Percentiles rank a stretch among this genome's conserved stretches.
phyloP scores from a whole-genome alignment of 2,797 vertebrate genomes.

The Thunnus albacares region DNA sequence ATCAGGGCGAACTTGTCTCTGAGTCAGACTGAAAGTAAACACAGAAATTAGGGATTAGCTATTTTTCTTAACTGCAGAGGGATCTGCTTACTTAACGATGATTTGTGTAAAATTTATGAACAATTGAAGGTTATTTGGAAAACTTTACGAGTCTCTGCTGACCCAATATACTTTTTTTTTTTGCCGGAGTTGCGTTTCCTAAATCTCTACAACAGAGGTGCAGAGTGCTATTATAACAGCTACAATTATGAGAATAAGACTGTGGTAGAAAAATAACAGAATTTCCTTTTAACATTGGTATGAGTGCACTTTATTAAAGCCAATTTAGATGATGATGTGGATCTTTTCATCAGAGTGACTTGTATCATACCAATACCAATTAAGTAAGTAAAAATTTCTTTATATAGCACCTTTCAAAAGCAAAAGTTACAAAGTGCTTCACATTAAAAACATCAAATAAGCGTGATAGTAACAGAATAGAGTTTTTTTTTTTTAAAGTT shows the following conservation, averaged over 20 bases:
- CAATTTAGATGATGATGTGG: constrained; percentile 3
- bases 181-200: background rate
- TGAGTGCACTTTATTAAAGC: constrained; percentile 26
- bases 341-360: no score
- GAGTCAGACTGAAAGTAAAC: background rate
- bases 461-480: no score
- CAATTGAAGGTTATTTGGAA: background rate
- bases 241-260: background rate
- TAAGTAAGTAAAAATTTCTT: no score
- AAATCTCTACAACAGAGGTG: background rate
- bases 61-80: background rate
- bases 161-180: background rate
- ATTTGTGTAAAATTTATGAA: background rate
- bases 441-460: no score
- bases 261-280: background rate
- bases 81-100: background rate
- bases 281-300: background rate
- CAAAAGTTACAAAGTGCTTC: no score
- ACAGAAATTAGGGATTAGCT: background rate
- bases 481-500: no score
- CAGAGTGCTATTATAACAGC: background rate
- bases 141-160: background rate
- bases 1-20: background rate
- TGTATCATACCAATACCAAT: no score
- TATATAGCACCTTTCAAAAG: no score